Base-by-base conservation (phyloP, 2,888 invertebrate genomes). In the Lymantria dispar region DNA sequence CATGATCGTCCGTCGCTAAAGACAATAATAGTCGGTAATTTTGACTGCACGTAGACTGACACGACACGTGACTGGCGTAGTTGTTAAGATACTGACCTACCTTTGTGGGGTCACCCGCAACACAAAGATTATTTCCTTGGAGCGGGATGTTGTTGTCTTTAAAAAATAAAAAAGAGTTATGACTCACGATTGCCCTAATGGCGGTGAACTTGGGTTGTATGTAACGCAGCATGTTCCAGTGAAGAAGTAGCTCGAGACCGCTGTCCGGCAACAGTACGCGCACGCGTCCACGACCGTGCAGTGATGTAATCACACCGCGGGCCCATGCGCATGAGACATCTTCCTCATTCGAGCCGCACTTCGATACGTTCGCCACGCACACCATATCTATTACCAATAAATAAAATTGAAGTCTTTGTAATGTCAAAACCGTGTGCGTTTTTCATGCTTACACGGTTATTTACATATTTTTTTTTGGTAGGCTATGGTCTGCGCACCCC, bases 181-280 rank as follows among this genome's bases (percentile, higher is more conserved):
- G 9, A 14, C 39, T 31, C 10, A 93, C 94, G 78, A 94, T 90
- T 8, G 91, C 83, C n/a, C 89, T 85, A 41, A 84, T 74, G 43
- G 72, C 80, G 62, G 91, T 80, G 74, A 91, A 93, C 51, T 81
- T 80, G 7, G 75, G 76, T 9, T 81, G 82, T 12, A 95, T 76
- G 50, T 85, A 84, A 41, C 92, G 85, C 42, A 95, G 78, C 39
- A 81, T 72, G 14, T 81, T 72, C 85, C 93, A 93, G 43, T 87
- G 79, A 45, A 94, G 80, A 0, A 78, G 76, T 48, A 91, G 82
- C 10, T 63, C 72, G 47, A 80, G 82, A 37, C 96, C 96, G 67
- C 81, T 85, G 85, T 96, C 96, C 0, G 95, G 93, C 55, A 94
- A 92, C 59, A 83, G 80, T 30, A 95, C 92, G 43, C 89, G 83